A percentile compares a stretch with the other conserved stretches of the same genome.
Evolutionary conservation across 1,140 invertebrate species (phyloP).

Genomic region (Scaptomyza graminum): DNA sequence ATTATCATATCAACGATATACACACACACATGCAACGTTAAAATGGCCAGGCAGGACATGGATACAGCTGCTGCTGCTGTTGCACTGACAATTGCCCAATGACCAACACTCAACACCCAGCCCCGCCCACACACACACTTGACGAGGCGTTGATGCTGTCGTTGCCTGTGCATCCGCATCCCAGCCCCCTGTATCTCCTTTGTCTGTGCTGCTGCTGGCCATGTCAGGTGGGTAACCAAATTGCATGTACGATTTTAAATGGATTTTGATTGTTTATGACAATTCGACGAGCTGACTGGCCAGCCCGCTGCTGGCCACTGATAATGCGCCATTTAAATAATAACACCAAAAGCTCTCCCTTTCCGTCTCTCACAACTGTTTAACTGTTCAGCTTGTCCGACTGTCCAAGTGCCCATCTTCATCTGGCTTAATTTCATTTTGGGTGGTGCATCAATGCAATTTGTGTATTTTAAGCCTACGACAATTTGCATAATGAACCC

Average conservation of each 20-base stretch:
- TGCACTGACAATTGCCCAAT: slow-evolving; percentile 59
- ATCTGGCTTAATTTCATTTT: not conserved
- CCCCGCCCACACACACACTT: slow-evolving; percentile 29
- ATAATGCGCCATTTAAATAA: slow-evolving; percentile 80
- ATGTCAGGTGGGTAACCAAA: slow-evolving; percentile 61
- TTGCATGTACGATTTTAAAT: slow-evolving; percentile 82
- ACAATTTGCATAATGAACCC: slow-evolving; percentile 51
- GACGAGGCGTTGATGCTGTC: slow-evolving; percentile 56
- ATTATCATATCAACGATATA: slow-evolving; percentile 82
- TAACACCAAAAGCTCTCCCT: slow-evolving; percentile 31
- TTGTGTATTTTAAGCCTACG: slow-evolving; percentile 53
- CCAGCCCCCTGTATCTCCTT: not conserved
- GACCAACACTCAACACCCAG: slow-evolving; percentile 6
- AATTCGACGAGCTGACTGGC: slow-evolving; percentile 73
- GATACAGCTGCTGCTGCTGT: slow-evolving; percentile 38
- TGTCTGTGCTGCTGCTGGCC: slow-evolving; percentile 37
- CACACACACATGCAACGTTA: slow-evolving; percentile 40
- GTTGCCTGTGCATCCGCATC: slow-evolving; percentile 48
- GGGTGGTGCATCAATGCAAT: slow-evolving; percentile 37
- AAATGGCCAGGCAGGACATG: slow-evolving; percentile 44
- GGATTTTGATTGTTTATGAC: slow-evolving; percentile 83
- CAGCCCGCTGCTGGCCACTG: slow-evolving; percentile 69
- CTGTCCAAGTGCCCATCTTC: slow-evolving; percentile 15
- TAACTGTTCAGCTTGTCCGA: not conserved
- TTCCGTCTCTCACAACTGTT: not conserved